Evolutionary conservation across 2,888 invertebrate species (phyloP).

Genomic region (Caenorhabditis sulstoni): DNA sequence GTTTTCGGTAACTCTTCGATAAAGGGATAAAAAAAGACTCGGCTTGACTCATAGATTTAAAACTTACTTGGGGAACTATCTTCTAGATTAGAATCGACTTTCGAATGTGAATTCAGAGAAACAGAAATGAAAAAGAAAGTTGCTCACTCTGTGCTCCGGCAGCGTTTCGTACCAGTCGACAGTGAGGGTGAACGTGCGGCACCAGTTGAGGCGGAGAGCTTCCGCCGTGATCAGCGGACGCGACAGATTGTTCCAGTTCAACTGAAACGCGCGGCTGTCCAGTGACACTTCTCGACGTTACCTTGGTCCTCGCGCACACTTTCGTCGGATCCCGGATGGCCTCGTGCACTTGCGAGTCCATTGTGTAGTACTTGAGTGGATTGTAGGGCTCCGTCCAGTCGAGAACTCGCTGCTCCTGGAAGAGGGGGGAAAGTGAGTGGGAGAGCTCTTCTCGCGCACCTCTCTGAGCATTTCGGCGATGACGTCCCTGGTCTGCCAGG

Average conservation of each 20-base stretch:
- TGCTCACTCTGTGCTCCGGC: conserved; percentile 30
- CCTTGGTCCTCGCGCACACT: conserved; percentile 54
- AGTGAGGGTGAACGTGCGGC: conserved; percentile 57
- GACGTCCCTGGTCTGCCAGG: conserved; percentile 10
- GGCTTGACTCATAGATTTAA: too few species aligned
- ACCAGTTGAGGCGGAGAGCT: conserved; percentile 57
- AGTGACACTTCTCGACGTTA: too few species aligned
- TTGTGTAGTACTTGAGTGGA: conserved; percentile 16
- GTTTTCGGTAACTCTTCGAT: too few species aligned
- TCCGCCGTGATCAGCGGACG: conserved; percentile 46
- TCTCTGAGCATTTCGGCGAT: conserved; percentile 13
- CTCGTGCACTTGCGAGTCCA: conserved; percentile 33
- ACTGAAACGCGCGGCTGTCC: conserved; percentile 8
- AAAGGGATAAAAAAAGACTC: too few species aligned
- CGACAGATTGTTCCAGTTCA: conserved; percentile 20
- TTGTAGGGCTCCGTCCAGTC: conserved; percentile 22
- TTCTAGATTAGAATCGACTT: too few species aligned
- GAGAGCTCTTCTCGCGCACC: background rate
- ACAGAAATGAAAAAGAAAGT: too few species aligned
- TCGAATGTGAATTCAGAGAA: too few species aligned
- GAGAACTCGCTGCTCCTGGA: conserved; percentile 33
- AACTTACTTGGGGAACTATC: too few species aligned
- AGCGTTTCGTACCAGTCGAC: conserved; percentile 56
- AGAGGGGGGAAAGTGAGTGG: too few species aligned
- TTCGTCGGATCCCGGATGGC: conserved; percentile 28